A percentile compares a stretch with the other conserved stretches of the same genome.
phyloP scores from a whole-genome alignment of 2,888 invertebrate genomes.

The Cyaniris semiargus region DNA sequence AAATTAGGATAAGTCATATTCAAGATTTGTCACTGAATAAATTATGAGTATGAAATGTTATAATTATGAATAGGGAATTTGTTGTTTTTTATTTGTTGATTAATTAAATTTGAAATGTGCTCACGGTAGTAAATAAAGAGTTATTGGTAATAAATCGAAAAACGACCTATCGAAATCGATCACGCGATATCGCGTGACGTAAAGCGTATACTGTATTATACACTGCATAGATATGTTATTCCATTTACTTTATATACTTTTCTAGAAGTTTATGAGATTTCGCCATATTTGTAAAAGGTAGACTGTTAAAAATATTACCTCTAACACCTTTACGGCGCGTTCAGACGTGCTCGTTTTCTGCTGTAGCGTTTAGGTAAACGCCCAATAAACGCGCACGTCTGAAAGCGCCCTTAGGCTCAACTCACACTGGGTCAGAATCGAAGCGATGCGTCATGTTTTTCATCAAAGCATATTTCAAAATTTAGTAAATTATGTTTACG shows the following conservation, averaged over 20 bases:
- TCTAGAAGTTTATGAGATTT: conserved; percentile 15
- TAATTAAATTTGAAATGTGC: neutral
- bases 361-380: too few species aligned
- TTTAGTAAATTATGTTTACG: too few species aligned
- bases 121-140: neutral
- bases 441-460: too few species aligned
- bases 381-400: too few species aligned
- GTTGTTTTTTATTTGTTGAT: conserved; percentile 1
- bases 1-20: neutral
- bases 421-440: too few species aligned
- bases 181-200: neutral
- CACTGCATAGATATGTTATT: conserved; percentile 1
- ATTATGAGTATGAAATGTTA: neutral
- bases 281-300: conserved; percentile 5
- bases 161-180: neutral
- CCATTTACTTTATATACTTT: conserved; percentile 15
- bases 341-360: too few species aligned
- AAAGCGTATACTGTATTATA: conserved; percentile 7
- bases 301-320: neutral
- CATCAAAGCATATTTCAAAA: too few species aligned
- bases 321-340: neutral
- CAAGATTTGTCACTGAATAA: neutral
- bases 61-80: neutral
- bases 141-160: neutral
- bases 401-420: too few species aligned